Percentiles rank a stretch among this genome's conserved stretches.
Evolutionary conservation across 2,888 invertebrate genomes (phyloP).

Genomic region (Mesorhabditis sp.): DNA sequence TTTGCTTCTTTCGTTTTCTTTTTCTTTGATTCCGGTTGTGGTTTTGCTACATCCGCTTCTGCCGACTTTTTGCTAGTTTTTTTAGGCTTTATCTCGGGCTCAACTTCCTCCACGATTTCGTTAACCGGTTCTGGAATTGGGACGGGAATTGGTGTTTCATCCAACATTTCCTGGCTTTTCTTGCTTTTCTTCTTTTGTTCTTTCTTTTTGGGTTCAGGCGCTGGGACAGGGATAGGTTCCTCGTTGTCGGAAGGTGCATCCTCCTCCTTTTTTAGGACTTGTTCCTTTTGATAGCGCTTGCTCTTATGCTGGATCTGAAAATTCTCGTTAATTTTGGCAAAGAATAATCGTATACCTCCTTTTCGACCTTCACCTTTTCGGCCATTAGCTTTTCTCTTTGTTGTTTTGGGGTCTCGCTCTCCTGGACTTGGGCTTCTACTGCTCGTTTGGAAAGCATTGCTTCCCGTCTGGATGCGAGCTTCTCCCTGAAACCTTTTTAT

Average conservation of each 20-base stretch:
- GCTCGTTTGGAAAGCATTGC: neutral
- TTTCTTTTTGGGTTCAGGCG: neutral
- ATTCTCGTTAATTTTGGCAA: neutral
- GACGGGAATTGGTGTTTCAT: neutral
- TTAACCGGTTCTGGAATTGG: neutral
- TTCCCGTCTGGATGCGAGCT: neutral
- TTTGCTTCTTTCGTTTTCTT: neutral
- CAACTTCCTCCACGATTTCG: slow-evolving; percentile 3
- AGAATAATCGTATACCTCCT: neutral
- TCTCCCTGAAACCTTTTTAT: slow-evolving; percentile 6
- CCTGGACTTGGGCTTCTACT: neutral
- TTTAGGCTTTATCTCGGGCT: neutral
- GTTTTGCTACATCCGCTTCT: neutral
- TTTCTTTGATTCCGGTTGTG: slow-evolving; percentile 8
- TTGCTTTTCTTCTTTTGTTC: neutral
- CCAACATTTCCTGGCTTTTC: neutral
- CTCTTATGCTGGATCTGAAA: slow-evolving; percentile 3
- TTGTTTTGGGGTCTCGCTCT: neutral
- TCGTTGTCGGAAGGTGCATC: neutral
- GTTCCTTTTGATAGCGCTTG: neutral
- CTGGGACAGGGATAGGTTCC: neutral
- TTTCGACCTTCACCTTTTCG: slow-evolving; percentile 6
- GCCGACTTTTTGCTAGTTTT: neutral
- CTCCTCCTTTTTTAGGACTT: neutral
- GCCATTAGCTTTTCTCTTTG: slow-evolving; percentile 2